Base-by-base conservation (phyloP, 1,140 invertebrate species). In the Sinonovacula constricta region DNA sequence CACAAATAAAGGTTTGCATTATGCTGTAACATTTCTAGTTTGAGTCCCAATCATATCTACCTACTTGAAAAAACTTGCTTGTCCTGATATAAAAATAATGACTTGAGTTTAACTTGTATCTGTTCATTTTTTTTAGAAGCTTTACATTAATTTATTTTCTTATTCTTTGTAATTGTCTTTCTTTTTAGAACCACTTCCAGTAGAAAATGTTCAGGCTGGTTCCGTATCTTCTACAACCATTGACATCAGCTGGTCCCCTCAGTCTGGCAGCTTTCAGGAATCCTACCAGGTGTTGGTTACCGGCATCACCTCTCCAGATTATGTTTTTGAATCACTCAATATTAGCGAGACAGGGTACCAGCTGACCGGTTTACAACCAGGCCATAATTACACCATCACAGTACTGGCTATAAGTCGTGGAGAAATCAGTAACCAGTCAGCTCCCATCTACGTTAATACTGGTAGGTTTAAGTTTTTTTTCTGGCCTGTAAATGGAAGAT, bases 151-250 rank as follows among this genome's bases (percentile, higher is more conserved):
- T 45, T 45, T 45, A 18, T 45, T 45, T 10, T 10, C 18, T 45
- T 45, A 45, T 45, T 45, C n/a, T 24, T 65, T 45, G 12, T 31
- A 31, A 26, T 31, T 7, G 18, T 14, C 26, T 65, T 66, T 26
- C n/a, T 45, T 78, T 70, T 26, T 59, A 78, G 75, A 53, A 62
- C 75, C 75, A 30, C 51, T 78, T n/a, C 75, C 75, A 15, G 66
- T 70, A 0, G 31, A 31, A 60, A 54, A 60, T 36, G 45, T 78
- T 5, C 24, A 69, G 70, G 54, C 33, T 7, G 34, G 45, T n/a
- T 36, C 24, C 22, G 31, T 34, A 30, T 62, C 66, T 12, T 62
- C 57, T 3, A 62, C 39, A 22, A 34, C 65, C 26, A 54, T 56
- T 24, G 28, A 53, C 22, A 14, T 78, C 14, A 69, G 30, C 18